phyloP scores from a whole-genome alignment of 2,113 vertebrate genomes.

The Atrichornis clamosus region DNA sequence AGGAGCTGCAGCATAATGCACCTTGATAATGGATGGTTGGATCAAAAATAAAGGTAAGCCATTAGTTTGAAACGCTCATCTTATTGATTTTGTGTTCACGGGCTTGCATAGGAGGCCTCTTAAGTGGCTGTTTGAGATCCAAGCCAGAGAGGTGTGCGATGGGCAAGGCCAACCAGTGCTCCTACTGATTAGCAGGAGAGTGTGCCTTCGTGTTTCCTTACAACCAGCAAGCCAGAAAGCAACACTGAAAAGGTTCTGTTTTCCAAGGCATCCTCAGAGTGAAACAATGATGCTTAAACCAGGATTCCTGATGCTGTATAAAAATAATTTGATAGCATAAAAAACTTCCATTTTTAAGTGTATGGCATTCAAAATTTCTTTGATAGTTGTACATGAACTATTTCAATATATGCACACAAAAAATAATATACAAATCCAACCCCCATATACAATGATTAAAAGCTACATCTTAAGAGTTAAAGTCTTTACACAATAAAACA shows the following conservation, averaged over 20 bases:
- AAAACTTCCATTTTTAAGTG: neutral
- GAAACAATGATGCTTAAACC: neutral
- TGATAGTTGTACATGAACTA: neutral
- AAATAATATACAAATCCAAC: neutral
- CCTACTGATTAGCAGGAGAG: neutral
- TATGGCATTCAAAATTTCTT: neutral
- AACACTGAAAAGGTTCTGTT: neutral
- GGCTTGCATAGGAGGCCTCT: constrained; percentile 15
- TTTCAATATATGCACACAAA: neutral
- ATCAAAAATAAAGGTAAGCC: constrained; percentile 67
- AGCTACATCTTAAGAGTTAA: neutral
- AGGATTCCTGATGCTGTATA: neutral
- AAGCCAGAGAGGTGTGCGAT: neutral
- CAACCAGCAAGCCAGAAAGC: neutral
- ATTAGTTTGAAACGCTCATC: constrained; percentile 46
- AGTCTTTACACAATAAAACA: neutral
- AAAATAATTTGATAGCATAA: neutral
- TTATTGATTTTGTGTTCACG: constrained; percentile 33
- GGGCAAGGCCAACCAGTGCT: neutral
- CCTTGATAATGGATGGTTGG: constrained; percentile 43
- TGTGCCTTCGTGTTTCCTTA: neutral
- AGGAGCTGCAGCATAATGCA: constrained; percentile 48
- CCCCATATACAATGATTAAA: neutral
- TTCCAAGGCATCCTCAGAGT: neutral
- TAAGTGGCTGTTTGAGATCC: neutral